Evolutionary conservation across 2,113 vertebrate species (phyloP).

Genomic region (Neoarius graeffei): DNA sequence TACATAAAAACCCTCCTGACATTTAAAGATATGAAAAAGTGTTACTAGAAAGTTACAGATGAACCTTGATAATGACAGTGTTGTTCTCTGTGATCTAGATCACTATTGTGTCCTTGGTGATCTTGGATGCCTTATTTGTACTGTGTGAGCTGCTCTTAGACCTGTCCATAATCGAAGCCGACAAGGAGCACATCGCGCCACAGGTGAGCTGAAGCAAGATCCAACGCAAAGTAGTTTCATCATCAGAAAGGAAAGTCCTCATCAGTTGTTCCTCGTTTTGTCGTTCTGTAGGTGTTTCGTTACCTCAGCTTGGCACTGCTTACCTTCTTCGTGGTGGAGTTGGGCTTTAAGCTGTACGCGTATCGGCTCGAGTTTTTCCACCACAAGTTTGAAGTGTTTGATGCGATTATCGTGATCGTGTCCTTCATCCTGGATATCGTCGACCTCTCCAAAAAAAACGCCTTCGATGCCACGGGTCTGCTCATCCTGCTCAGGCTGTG

Average conservation of each 20-base stretch:
- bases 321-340: conserved; percentile 87
- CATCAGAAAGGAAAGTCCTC: background rate
- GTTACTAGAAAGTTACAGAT: background rate
- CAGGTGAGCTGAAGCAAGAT: conserved; percentile 69
- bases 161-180: conserved; percentile 77
- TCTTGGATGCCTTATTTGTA: conserved; percentile 90
- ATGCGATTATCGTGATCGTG: conserved; percentile 81
- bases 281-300: conserved; percentile 82
- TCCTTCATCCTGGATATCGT: conserved; percentile 88
- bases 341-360: conserved; percentile 83
- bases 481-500: conserved; percentile 92
- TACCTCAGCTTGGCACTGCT: conserved; percentile 87
- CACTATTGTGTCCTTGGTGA: conserved; percentile 83
- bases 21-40: background rate
- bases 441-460: conserved; percentile 81
- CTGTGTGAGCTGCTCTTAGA: conserved; percentile 89
- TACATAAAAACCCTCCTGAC: too few species aligned
- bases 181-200: conserved; percentile 73
- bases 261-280: background rate
- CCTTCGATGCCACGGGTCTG: conserved; percentile 84
- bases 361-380: conserved; percentile 88
- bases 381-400: conserved; percentile 96
- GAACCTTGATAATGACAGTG: background rate
- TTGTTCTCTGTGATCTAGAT: conserved; percentile 71
- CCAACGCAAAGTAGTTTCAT: background rate